phyloP scores from a whole-genome alignment of 2,797 vertebrate species.

The Semotilus atromaculatus region DNA sequence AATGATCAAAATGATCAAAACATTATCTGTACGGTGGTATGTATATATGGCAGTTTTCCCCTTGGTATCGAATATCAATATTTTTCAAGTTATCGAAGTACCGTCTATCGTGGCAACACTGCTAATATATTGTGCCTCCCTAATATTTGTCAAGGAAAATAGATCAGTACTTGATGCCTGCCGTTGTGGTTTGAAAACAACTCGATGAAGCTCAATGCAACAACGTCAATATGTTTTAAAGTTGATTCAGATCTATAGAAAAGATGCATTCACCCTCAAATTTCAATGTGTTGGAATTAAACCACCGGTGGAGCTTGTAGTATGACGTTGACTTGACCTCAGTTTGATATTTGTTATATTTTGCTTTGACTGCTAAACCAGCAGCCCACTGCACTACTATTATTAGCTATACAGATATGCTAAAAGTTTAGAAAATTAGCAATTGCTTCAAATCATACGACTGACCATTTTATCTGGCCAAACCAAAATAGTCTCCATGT shows the following conservation, averaged over 20 bases:
- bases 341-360: neutral
- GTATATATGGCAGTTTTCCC: too few species aligned
- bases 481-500: slow-evolving; percentile 4
- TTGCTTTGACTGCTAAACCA: neutral
- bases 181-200: neutral
- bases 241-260: neutral
- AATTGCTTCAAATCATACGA: neutral
- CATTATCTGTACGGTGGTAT: too few species aligned
- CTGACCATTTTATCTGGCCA: neutral
- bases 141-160: neutral
- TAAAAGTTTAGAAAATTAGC: neutral
- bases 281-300: neutral
- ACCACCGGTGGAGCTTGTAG: neutral
- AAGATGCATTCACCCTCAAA: neutral
- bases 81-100: too few species aligned
- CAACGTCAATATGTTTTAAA: neutral
- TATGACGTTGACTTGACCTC: neutral
- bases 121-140: neutral
- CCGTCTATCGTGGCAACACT: too few species aligned
- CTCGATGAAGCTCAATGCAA: neutral
- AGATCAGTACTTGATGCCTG: neutral
- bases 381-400: neutral
- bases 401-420: neutral
- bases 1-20: too few species aligned
- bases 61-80: too few species aligned